Evolutionary conservation across 2,888 invertebrate genomes (phyloP), one percentile per base, ranked within the genome.

Genomic region (Rhingia rostrata): DNA sequence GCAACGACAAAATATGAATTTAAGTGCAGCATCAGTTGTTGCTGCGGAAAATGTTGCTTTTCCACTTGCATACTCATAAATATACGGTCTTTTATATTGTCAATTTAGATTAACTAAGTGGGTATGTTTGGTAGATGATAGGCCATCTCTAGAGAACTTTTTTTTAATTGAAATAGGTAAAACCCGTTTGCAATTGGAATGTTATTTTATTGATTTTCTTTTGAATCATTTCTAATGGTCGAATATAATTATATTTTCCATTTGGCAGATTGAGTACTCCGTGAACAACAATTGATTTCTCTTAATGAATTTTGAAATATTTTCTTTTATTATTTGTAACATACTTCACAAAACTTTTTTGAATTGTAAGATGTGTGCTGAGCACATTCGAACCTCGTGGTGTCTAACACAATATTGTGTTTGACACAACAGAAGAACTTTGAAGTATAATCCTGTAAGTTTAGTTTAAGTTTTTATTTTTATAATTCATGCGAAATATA

Each of bases 51-150:
- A 54, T 63, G n/a, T 7, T 22, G 22, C n/a, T 39, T 53, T 54
- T 47, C 49, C 43, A 35, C n/a, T 74, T 74, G 58, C 12, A 53
- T 12, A 58, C 58, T 63, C 51, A 53, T 51, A 60, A 64, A 53
- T 12, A 47, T 12, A 12, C 14, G 60, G 63, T 82, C 75, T 35
- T 64, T 82, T 70, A 53, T 64, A 47, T 47, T 70, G 69, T 82
- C 81, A 70, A 70, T 70, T 81, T 64, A 81, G 81, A 70, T 70
- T 64, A 81, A 22, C 54, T 77, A 35, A 70, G 51, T 77, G 64
- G 39, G 60, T 73, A 73, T 79, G 22, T 73, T 73, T 43, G 67
- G 67, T 56, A 54, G 67, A 66, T 63, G 75, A 47, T 70, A 39
- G 22, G 32, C 32, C 58, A 58, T 67, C 51, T 51, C 32, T 43